A percentile compares a stretch with the other conserved stretches of the same genome.
phyloP scores from a whole-genome alignment of 2,113 vertebrate genomes.

The Lynx canadensis region DNA sequence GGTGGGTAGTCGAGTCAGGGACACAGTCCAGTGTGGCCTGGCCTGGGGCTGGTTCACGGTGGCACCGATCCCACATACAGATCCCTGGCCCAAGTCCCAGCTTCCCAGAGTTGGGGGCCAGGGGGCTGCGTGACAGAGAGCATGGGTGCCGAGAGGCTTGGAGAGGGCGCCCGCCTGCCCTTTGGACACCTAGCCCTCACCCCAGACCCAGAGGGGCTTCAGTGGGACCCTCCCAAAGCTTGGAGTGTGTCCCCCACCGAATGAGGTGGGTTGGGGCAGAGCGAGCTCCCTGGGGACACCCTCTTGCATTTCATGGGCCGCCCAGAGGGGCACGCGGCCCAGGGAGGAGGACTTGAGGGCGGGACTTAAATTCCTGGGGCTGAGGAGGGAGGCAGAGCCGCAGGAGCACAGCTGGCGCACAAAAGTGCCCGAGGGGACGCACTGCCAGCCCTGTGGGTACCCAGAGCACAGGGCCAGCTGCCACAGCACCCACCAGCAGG shows the following conservation, averaged over 20 bases:
- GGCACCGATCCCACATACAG: too few species aligned
- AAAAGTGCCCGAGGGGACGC: not conserved
- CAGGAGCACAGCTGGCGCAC: fast-evolving
- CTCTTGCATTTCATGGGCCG: not conserved
- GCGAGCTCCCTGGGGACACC: not conserved
- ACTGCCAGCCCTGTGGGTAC: not conserved
- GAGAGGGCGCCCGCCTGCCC: not conserved
- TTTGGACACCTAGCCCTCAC: not conserved
- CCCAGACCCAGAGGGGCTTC: not conserved
- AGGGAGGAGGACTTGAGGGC: not conserved
- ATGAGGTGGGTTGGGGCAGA: not conserved
- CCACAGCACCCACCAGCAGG: not conserved
- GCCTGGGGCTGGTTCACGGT: fast-evolving
- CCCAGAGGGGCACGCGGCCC: not conserved
- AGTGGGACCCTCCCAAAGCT: not conserved
- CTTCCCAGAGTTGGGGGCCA: too few species aligned
- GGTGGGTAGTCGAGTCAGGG: not conserved
- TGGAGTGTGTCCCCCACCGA: not conserved
- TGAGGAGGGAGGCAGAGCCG: too few species aligned
- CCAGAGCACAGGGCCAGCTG: not conserved
- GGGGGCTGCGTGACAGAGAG: not conserved
- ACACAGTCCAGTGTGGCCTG: not conserved
- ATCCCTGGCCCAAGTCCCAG: not conserved
- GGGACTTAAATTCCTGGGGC: not conserved
- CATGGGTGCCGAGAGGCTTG: not conserved